Percentiles rank a stretch among this genome's conserved stretches.
Conservation (phyloP, 2,113 vertebrate species). For the Ailuropoda melanoleuca region DNA sequence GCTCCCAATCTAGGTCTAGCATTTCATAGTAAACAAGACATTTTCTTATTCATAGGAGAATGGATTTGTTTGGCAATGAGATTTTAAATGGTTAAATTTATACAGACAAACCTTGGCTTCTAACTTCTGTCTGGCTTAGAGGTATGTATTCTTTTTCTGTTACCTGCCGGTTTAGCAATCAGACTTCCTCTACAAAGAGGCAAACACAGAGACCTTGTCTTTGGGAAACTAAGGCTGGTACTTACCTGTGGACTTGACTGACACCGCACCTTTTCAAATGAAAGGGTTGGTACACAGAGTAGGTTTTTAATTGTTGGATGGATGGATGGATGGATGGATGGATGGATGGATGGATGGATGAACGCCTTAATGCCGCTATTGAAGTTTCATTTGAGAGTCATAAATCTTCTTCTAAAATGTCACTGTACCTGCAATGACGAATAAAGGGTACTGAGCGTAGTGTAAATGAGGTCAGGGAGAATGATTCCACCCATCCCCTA, state of each 20-base stretch:
- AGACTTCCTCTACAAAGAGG: background rate
- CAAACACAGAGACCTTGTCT: background rate
- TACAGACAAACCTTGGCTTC: background rate
- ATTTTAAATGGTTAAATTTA: constrained; percentile 38
- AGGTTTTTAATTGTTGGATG: background rate
- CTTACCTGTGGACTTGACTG: background rate
- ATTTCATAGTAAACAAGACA: constrained; percentile 12
- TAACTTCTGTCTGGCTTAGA: background rate
- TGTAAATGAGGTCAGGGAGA: background rate
- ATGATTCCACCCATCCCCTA: background rate
- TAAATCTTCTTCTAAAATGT: background rate
- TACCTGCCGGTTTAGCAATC: background rate
- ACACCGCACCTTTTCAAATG: background rate
- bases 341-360: background rate
- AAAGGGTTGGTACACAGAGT: background rate
- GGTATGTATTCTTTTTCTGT: background rate
- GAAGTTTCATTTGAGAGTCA: background rate
- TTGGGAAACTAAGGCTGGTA: background rate
- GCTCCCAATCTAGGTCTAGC: background rate
- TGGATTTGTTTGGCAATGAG: background rate
- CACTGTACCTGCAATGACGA: background rate
- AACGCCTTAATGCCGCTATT: background rate
- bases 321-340: background rate
- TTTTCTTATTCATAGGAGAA: background rate
- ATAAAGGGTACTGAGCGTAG: background rate